phyloP scores from a whole-genome alignment of 2,113 vertebrate species.

The Solenodon paradoxus region DNA sequence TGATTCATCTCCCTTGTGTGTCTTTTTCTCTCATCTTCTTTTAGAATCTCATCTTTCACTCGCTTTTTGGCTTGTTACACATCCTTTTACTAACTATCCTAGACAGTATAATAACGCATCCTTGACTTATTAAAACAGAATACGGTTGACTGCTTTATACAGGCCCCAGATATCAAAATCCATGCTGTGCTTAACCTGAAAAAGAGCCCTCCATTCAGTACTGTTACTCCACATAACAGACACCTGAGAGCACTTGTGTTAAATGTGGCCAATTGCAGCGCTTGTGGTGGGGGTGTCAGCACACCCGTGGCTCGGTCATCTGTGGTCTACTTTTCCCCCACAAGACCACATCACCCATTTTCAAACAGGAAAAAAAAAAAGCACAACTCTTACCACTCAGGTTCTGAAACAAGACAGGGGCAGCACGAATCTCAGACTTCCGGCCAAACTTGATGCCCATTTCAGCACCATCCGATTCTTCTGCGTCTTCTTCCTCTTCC shows the following conservation, averaged over 20 bases:
- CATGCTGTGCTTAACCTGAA: neutral
- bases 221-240: neutral
- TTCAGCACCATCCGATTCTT: constrained; percentile 64
- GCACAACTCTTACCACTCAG: constrained; percentile 70
- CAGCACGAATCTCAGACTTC: constrained; percentile 50
- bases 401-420: constrained; percentile 72
- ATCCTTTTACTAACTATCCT: neutral
- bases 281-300: neutral
- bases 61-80: neutral
- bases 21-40: neutral
- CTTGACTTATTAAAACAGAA: neutral
- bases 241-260: neutral
- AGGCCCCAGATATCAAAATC: neutral
- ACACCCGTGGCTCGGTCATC: neutral
- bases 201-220: neutral
- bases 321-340: neutral
- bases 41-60: neutral
- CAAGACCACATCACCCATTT: neutral
- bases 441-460: constrained; percentile 32
- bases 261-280: too few species aligned
- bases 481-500: constrained; percentile 38
- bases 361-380: neutral
- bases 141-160: neutral
- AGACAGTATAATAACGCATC: neutral
- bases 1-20: neutral